Evolutionary conservation across 2,888 invertebrate species (phyloP).

Genomic region (Toxonevra muliebris): DNA sequence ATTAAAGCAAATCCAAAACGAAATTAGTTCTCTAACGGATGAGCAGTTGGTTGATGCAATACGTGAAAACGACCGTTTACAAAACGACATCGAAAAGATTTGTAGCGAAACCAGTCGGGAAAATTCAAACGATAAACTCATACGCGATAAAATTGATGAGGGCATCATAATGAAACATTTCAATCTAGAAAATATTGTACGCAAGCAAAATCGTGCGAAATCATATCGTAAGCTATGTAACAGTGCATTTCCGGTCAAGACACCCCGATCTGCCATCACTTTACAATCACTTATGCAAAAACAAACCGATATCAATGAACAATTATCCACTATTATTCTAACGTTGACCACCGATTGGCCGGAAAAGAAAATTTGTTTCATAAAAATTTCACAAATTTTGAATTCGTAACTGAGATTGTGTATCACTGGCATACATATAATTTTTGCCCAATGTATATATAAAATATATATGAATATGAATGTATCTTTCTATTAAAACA

Average conservation of each 20-base stretch:
- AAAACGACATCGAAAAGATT: conserved; percentile 47
- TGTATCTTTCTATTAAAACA: too few species aligned
- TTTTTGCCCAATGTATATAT: too few species aligned
- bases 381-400: conserved; percentile 56
- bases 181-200: conserved; percentile 70
- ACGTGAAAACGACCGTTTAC: conserved; percentile 47
- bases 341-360: conserved; percentile 73
- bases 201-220: conserved; percentile 75
- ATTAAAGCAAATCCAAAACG: conserved; percentile 67
- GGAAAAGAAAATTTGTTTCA: conserved; percentile 65
- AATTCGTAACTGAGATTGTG: conserved; percentile 2
- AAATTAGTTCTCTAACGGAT: conserved; percentile 51
- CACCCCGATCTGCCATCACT: conserved; percentile 64
- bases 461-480: too few species aligned
- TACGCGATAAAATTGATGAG: conserved; percentile 62
- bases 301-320: conserved; percentile 69
- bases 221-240: conserved; percentile 67
- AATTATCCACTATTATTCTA: conserved; percentile 70
- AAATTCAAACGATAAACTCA: conserved; percentile 20
- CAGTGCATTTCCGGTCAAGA: conserved; percentile 52
- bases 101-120: conserved; percentile 52
- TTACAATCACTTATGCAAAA: conserved; percentile 69
- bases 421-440: too few species aligned
- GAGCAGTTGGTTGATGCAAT: conserved; percentile 49
- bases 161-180: conserved; percentile 59